Base-by-base conservation (phyloP, 2,113 vertebrate species). In the Nesoenas mayeri region DNA sequence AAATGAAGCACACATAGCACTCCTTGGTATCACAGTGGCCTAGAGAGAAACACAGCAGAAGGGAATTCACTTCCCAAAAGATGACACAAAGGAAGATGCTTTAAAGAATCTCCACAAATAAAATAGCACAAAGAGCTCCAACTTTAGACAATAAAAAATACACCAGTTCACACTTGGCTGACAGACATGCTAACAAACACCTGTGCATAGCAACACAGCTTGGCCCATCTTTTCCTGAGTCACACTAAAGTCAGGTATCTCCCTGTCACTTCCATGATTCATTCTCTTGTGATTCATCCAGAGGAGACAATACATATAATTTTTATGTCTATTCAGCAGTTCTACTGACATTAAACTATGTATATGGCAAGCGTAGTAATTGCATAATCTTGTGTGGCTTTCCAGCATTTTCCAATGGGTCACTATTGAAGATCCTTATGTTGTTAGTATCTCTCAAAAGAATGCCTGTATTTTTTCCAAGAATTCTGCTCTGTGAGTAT, bases 281-380 rank as follows among this genome's bases (percentile, higher is more conserved):
- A 70, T 79, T 66, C 47, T 54, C 60, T 78, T 34, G 51, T 71
- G 44, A 90, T 58, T 56, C 60, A 84, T 42, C 64, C 48, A 62
- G 22, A 62, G 51, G 79, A 86, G 34, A 47, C 36, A 93, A 79
- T 29, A 80, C 24, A 54, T 85, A 24, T 4, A 64, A 53, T 80
- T 83, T 90, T 94, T 81, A 70, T 24, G 56, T 78, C 65, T 84
- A 57, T 74, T 91, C 89, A 84, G 56, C 69, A 71, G 36, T 92
- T 89, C 21, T 22, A 62, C 72, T 58, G n/a, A 74, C 61, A 86
- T 85, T 67, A 89, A 84, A 54, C 25, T 56, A 34, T 2, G 15
- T 19, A 74, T 36, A 62, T 26, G 11, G 44, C n/a, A 62, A 58
- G 48, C 22, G 70, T 36, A 83, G 32, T n/a, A 91, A 80, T 3